A percentile compares a stretch with the other conserved stretches of the same genome.
Conservation (phyloP, 2,888 invertebrate species). For the Acanthopleura granulata region DNA sequence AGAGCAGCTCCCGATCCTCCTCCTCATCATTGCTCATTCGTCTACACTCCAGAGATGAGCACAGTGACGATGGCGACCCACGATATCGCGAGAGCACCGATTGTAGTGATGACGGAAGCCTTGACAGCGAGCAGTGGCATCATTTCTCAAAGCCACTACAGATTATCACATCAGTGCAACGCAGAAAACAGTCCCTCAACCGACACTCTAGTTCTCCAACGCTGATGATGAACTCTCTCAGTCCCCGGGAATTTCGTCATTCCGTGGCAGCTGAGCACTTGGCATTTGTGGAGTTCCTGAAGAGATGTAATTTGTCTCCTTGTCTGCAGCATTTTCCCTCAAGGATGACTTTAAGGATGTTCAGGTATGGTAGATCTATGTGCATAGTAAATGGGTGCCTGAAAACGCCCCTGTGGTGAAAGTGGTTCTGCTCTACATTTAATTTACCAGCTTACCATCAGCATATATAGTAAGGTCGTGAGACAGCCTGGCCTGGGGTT, state of each 20-base stretch:
- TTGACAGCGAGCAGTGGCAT: slow-evolving; percentile 42
- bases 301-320: slow-evolving; percentile 53
- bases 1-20: neutral
- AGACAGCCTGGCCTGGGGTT: too few relatives aligned
- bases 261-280: slow-evolving; percentile 47
- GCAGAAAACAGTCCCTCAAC: slow-evolving; percentile 36
- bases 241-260: neutral
- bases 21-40: neutral
- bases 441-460: too few relatives aligned
- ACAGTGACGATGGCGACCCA: neutral
- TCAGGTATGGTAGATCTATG: slow-evolving; percentile 41
- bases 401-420: too few relatives aligned
- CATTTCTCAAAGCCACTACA: slow-evolving; percentile 56
- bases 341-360: slow-evolving; percentile 60
- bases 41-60: neutral
- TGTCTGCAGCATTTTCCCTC: slow-evolving; percentile 64
- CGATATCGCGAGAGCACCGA: neutral
- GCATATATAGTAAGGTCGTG: too few relatives aligned
- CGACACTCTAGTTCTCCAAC: slow-evolving; percentile 48
- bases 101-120: slow-evolving; percentile 50
- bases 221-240: slow-evolving; percentile 22
- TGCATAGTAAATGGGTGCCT: too few relatives aligned
- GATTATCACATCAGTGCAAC: slow-evolving; percentile 57
- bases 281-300: slow-evolving; percentile 61
- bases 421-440: too few relatives aligned